A percentile compares a stretch with the other conserved stretches of the same genome.
Evolutionary conservation across 2,888 invertebrate genomes (phyloP).

Genomic region (Trissolcus brochymenae): DNA sequence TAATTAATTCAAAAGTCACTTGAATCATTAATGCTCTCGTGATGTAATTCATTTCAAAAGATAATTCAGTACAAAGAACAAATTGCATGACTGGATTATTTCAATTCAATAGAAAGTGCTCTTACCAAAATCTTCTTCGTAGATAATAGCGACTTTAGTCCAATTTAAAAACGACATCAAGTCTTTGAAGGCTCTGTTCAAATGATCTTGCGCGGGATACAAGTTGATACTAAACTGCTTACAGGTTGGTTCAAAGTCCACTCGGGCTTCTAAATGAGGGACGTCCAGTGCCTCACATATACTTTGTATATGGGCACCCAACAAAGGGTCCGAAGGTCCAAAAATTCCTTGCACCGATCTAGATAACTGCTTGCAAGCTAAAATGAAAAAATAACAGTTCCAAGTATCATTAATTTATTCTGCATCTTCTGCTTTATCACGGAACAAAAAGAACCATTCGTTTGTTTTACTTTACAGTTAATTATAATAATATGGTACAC

Average conservation of each 20-base stretch:
- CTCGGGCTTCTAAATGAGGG: constrained; percentile 90
- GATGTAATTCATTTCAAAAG: too few species aligned
- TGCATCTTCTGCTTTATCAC: neutral
- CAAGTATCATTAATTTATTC: neutral
- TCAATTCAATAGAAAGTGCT: constrained; percentile 5
- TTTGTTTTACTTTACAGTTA: neutral
- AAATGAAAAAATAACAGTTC: constrained; percentile 67
- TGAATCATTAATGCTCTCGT: too few species aligned
- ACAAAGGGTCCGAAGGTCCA: constrained; percentile 89
- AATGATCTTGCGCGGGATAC: constrained; percentile 88
- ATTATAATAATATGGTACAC: too few species aligned
- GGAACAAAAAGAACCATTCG: neutral
- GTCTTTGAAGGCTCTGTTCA: constrained; percentile 90
- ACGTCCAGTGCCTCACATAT: constrained; percentile 92
- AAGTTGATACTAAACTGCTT: constrained; percentile 91
- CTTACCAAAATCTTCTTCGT: constrained; percentile 93
- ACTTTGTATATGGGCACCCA: constrained; percentile 90
- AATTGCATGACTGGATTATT: too few species aligned
- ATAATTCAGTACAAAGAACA: too few species aligned
- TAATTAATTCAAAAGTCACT: too few species aligned
- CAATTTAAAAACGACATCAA: constrained; percentile 92
- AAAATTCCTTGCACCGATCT: constrained; percentile 92
- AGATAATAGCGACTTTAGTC: constrained; percentile 94
- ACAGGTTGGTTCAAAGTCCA: constrained; percentile 82
- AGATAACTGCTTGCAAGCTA: constrained; percentile 89